A percentile compares a stretch with the other conserved stretches of the same genome.
Evolutionary conservation across 2,113 vertebrate species (phyloP).

Genomic region (Riparia riparia): DNA sequence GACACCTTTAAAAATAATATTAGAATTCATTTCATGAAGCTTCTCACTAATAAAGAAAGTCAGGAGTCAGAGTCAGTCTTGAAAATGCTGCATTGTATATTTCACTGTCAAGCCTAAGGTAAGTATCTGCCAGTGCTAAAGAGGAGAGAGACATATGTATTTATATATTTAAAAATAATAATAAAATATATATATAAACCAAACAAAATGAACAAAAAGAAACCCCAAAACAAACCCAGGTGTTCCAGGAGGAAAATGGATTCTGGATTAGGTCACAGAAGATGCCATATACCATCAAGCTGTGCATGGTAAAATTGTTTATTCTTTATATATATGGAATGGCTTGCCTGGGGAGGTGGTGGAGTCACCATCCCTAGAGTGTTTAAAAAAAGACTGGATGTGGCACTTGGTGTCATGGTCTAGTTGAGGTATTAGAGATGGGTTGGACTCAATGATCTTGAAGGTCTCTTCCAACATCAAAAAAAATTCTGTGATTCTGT

Average conservation of each 20-base stretch:
- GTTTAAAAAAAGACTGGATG: too few species aligned
- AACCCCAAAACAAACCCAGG: not conserved
- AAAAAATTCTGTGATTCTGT: too few species aligned
- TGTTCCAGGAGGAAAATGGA: not conserved
- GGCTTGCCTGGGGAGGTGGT: too few species aligned
- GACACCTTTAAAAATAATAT: not conserved
- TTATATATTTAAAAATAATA: not conserved
- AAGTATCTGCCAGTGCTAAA: not conserved
- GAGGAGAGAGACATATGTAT: fast-evolving
- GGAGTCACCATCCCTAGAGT: too few species aligned
- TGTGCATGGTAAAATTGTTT: not conserved
- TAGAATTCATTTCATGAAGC: not conserved
- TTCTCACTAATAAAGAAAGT: not conserved
- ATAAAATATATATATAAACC: too few species aligned
- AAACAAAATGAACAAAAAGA: not conserved
- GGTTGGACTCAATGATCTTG: too few species aligned
- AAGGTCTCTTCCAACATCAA: too few species aligned
- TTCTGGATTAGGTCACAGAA: not conserved
- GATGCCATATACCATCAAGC: fast-evolving
- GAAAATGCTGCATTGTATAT: not conserved
- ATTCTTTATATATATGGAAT: not conserved
- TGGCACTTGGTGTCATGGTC: too few species aligned
- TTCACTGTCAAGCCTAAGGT: not conserved
- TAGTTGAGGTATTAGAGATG: too few species aligned
- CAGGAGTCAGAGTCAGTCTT: not conserved